phyloP scores from a whole-genome alignment of 2,113 vertebrate species.

The Phalacrocorax aristotelis region DNA sequence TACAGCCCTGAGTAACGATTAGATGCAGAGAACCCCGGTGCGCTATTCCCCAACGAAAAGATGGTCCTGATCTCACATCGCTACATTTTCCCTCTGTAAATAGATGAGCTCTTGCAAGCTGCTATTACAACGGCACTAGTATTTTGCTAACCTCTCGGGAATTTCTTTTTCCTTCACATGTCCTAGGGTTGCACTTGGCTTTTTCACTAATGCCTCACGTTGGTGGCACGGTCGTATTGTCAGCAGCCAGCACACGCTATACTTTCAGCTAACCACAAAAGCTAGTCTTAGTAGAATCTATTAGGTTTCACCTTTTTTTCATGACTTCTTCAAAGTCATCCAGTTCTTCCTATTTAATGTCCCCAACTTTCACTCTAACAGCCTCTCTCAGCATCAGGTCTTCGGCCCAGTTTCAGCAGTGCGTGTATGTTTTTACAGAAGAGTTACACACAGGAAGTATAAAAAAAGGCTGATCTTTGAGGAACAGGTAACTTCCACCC shows the following conservation, averaged over 20 bases:
- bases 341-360: background rate
- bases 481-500: background rate
- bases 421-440: background rate
- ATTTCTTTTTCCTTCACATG: background rate
- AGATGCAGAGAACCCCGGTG: background rate
- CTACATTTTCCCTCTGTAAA: background rate
- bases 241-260: background rate
- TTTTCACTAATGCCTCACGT: fast-evolving
- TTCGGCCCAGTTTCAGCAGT: background rate
- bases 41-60: background rate
- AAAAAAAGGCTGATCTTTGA: background rate
- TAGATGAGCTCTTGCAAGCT: background rate
- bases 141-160: background rate
- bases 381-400: background rate
- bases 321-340: background rate
- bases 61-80: background rate
- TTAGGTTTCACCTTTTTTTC: background rate
- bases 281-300: background rate
- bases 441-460: background rate
- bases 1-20: background rate
- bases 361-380: background rate
- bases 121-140: background rate
- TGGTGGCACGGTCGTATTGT: fast-evolving
- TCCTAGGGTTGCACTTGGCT: background rate
- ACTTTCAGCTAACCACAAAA: background rate